These are phyloP conservation scores for Stegophylla sp. DNA, from an alignment of 2,888 invertebrate genomes.

Conservation along the genomic window DNA sequence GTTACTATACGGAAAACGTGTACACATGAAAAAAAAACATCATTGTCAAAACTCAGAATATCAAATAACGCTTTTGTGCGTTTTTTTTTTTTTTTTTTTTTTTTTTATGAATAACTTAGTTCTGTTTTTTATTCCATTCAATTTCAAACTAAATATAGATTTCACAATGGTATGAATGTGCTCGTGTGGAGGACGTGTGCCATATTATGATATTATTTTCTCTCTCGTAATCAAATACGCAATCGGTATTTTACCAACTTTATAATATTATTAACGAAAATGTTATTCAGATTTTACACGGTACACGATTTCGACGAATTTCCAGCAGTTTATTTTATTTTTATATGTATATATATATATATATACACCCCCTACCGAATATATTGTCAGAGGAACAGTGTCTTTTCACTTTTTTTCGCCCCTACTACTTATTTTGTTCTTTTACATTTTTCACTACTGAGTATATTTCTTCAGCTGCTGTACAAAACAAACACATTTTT, in stretches of 20 bases:
- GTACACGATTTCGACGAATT: not conserved
- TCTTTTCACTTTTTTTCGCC: constrained; percentile 7
- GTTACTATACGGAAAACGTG: too few relatives aligned
- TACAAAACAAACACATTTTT: constrained; percentile 52
- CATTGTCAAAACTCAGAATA: too few relatives aligned
- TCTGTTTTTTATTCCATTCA: too few relatives aligned
- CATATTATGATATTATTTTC: too few relatives aligned
- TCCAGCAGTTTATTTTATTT: constrained; percentile 6
- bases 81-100: too few relatives aligned
- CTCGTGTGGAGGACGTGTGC: not conserved
- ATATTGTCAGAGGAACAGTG: constrained; percentile 4
- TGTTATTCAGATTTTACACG: constrained; percentile 13
- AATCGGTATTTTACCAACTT: not conserved
- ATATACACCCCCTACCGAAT: constrained; percentile 5
- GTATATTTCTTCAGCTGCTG: constrained; percentile 40
- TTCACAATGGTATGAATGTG: not conserved
- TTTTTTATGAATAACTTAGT: too few relatives aligned
- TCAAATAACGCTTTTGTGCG: too few relatives aligned
- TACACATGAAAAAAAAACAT: too few relatives aligned
- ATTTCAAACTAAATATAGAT: constrained; percentile 1
- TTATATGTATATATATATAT: too few relatives aligned
- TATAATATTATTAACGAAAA: constrained; percentile 29
- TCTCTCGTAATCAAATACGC: not conserved
- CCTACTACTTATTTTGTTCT: constrained; percentile 17
- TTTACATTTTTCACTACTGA: constrained; percentile 28